These are phyloP conservation scores for Zygothrica quintamaculata DNA, from an alignment of 2,888 invertebrate species.

Conservation along the genomic window DNA sequence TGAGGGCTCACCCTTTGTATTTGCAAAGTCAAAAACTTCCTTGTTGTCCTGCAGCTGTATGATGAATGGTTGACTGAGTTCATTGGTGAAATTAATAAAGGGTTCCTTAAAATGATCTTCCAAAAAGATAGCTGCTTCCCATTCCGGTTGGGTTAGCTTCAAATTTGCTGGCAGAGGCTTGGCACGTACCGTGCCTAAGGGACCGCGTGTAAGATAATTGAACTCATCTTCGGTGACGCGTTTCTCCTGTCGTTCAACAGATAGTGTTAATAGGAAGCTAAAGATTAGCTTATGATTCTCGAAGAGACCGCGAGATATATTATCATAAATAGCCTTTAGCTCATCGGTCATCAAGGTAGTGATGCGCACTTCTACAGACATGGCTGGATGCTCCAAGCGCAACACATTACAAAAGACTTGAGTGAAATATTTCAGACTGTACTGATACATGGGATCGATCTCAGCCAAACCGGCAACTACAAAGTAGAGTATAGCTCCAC, in stretches of 20 bases:
- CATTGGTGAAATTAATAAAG: constrained; percentile 86
- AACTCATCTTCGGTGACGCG: constrained; percentile 88
- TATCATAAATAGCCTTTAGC: constrained; percentile 92
- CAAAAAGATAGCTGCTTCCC: constrained; percentile 89
- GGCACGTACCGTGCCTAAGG: constrained; percentile 86
- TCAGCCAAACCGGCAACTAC: constrained; percentile 94
- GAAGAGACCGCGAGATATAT: constrained; percentile 95
- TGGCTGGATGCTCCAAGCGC: constrained; percentile 89
- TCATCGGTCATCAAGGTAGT: constrained; percentile 90
- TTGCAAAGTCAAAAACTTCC: constrained; percentile 86
- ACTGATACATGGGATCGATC: constrained; percentile 98
- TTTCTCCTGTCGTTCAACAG: constrained; percentile 88
- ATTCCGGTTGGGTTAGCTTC: constrained; percentile 87
- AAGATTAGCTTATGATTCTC: constrained; percentile 96
- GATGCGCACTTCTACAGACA: constrained; percentile 88
- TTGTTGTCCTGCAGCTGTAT: constrained; percentile 87
- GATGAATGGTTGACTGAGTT: constrained; percentile 86
- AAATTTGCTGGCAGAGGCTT: constrained; percentile 86
- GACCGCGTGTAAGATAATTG: constrained; percentile 91
- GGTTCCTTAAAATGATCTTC: constrained; percentile 85
- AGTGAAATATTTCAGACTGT: constrained; percentile 95
- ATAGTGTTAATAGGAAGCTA: constrained; percentile 92
- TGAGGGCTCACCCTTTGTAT: constrained; percentile 77
- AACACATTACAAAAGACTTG: constrained; percentile 92
- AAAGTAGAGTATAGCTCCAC: constrained; percentile 96